phyloP scores from a whole-genome alignment of 2,113 vertebrate genomes.

The Caranx melampygus region DNA sequence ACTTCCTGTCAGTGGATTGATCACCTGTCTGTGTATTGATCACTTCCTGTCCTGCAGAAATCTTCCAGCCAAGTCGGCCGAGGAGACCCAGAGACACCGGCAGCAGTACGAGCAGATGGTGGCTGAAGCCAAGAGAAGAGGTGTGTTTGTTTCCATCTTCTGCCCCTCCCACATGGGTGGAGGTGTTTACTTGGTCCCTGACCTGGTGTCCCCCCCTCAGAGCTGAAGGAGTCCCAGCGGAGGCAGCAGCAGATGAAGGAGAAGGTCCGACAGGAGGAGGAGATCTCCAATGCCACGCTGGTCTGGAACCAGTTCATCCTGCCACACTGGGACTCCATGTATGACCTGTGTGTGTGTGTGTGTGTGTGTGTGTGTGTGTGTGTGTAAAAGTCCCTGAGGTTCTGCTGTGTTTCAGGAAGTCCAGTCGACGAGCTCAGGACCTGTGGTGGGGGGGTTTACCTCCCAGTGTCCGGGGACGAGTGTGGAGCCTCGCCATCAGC shows the following conservation, averaged over 20 bases:
- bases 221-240: background rate
- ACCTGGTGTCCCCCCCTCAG: background rate
- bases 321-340: background rate
- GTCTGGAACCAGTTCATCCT: background rate
- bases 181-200: no score
- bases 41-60: background rate
- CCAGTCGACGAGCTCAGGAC: background rate
- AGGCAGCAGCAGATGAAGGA: background rate
- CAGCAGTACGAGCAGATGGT: background rate
- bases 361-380: no score
- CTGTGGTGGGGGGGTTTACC: background rate
- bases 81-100: background rate
- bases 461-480: background rate
- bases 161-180: background rate
- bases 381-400: no score
- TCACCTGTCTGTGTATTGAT: background rate
- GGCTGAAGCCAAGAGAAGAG: background rate
- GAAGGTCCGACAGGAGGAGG: background rate
- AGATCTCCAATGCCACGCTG: background rate
- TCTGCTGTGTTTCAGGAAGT: background rate
- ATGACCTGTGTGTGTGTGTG: background rate
- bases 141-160: background rate
- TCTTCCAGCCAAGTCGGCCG: background rate
- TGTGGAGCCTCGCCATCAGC: background rate
- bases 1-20: background rate